These are phyloP conservation scores for Drosophila nebulosa DNA, from an alignment of 1,140 invertebrate genomes.

Conservation along the genomic window DNA sequence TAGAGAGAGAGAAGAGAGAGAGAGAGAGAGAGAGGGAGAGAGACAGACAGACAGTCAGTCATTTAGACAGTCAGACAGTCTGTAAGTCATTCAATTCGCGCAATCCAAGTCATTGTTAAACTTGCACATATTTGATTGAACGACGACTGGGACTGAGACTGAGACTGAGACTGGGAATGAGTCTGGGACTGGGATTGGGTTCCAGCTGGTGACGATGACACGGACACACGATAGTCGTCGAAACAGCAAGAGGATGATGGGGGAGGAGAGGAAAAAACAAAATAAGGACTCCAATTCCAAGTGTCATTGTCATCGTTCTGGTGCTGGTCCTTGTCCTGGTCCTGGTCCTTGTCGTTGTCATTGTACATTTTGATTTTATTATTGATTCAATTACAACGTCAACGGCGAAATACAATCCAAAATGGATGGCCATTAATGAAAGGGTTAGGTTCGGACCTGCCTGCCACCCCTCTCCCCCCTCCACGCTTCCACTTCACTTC, in stretches of 20 bases:
- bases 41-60: neutral
- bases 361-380: slow-evolving; percentile 61
- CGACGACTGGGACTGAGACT: slow-evolving; percentile 1
- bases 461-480: no score
- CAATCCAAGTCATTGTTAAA: slow-evolving; percentile 16
- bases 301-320: slow-evolving; percentile 48
- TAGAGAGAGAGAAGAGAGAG: slow-evolving; percentile 42
- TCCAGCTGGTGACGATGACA: slow-evolving; percentile 28
- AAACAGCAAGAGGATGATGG: slow-evolving; percentile 15
- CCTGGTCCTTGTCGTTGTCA: no score
- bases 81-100: slow-evolving; percentile 19
- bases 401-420: slow-evolving; percentile 30
- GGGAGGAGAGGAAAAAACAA: no score
- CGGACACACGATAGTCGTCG: slow-evolving; percentile 11
- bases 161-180: slow-evolving; percentile 19
- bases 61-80: slow-evolving; percentile 20
- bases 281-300: slow-evolving; percentile 9
- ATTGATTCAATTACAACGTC: slow-evolving; percentile 74
- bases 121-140: slow-evolving; percentile 37
- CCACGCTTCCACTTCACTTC: neutral
- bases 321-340: no score
- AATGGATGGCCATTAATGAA: slow-evolving; percentile 5
- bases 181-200: slow-evolving; percentile 13
- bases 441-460: no score
- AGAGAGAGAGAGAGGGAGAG: slow-evolving; percentile 14